A percentile compares a stretch with the other conserved stretches of the same genome.
These are phyloP conservation scores for Echinometra lucunter DNA, from an alignment of 53 echinoderm and acorn worm genomes.

Conservation along the genomic window DNA sequence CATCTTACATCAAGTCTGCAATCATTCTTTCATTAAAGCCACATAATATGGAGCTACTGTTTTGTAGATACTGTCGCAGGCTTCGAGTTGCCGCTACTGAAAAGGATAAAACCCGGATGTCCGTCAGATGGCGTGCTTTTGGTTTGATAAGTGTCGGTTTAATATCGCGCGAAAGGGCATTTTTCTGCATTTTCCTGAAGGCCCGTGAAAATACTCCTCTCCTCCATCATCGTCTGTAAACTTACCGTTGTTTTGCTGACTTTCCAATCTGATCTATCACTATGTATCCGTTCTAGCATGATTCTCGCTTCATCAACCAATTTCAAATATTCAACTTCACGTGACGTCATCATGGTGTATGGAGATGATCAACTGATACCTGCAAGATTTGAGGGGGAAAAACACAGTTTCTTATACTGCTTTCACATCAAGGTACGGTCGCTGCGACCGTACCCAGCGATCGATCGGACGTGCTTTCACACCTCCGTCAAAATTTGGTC, in stretches of 20 bases:
- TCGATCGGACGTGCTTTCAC: no score
- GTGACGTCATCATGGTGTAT: not conserved
- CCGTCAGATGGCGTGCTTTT: not conserved
- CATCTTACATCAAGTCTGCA: not conserved
- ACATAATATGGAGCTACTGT: no score
- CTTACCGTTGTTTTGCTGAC: constrained; percentile 55
- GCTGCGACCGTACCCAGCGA: no score
- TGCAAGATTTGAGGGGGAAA: not conserved
- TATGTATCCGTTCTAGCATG: not conserved
- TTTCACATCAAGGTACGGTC: no score
- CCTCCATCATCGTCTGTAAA: not conserved
- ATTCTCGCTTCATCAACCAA: not conserved
- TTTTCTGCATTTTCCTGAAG: not conserved
- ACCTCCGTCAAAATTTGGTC: no score
- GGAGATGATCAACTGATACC: no score
- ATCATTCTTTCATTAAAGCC: no score
- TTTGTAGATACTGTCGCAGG: not conserved
- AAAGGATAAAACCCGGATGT: not conserved
- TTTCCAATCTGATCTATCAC: constrained; percentile 39
- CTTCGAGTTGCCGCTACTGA: not conserved
- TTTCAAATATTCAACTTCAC: not conserved
- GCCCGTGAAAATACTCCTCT: not conserved
- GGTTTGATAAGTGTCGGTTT: not conserved
- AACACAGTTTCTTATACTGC: not conserved
- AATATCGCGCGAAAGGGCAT: not conserved